Conservation (phyloP, 2,113 vertebrate species). For the crab-eating macaque (Macaca fascicularis) region T2T-MFA8v1.1 NC_088378.1:47459501-47460000, state of each 20-base stretch:
- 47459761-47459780: background rate
- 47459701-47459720: background rate
- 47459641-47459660: background rate
- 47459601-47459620: background rate
- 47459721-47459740: background rate
- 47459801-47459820: background rate
- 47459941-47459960: background rate
- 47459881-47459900: background rate
- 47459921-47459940: slow-evolving; percentile 22
- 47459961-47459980: background rate
- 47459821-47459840: background rate
- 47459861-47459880: background rate
- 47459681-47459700: background rate
- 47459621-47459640: background rate
- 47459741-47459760: background rate
- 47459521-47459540: background rate
- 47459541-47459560: background rate
- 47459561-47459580: background rate
- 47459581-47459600: background rate
- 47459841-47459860: background rate
- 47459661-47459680: background rate
- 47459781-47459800: background rate
- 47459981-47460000: background rate
- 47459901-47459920: background rate
- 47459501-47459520: background rate